Evolutionary conservation across 2,797 vertebrate species (phyloP), one percentile per base, ranked within the genome.

Genomic region (Chromis chromis): DNA sequence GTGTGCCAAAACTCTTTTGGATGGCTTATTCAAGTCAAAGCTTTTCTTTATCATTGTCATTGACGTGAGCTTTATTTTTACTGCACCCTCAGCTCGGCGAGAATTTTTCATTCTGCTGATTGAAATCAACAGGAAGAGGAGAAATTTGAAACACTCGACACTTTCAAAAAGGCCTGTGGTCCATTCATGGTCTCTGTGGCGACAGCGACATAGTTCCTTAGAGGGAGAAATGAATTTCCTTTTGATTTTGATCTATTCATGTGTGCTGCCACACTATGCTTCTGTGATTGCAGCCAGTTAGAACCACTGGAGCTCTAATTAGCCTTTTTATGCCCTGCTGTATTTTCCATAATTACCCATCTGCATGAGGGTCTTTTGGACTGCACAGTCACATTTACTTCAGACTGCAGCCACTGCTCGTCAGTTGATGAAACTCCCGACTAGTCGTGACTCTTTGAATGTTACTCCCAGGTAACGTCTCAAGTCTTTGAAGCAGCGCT

Each of bases 221-320:
- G 76, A 79, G 48, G 8, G 25, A 67, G 49, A 68, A 70, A 61
- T 42, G 69, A 61, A 65, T 73, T 78, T 53, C 28, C 21, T 72
- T 82, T 85, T 79, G 69, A 85, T 83, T 83, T 63, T 33, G 5
- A 39, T 76, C 57, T 67, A 31, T 80, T 87, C 65, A 71, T 76
- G 59, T 49, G 16, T 44, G 22, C 69, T 67, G 40, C 55, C 52
- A 65, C 65, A 52, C 49, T 42, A 61, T 62, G 76, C 60, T 76
- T 78, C 74, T 62, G 19, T 87, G 84, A 86, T 74, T 74, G 68
- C 70, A 76, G 64, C 68, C 44, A 1, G 8, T 63, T 42, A 61
- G 60, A 67, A 71, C 64, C 69, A 89, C 57, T 49, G 46, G 6
- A 60, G 52, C 62, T 62, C 65, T 74, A 65, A 78, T 78, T 53